phyloP scores from a whole-genome alignment of 1,140 invertebrate species.

The Drosophila insularis region DNA sequence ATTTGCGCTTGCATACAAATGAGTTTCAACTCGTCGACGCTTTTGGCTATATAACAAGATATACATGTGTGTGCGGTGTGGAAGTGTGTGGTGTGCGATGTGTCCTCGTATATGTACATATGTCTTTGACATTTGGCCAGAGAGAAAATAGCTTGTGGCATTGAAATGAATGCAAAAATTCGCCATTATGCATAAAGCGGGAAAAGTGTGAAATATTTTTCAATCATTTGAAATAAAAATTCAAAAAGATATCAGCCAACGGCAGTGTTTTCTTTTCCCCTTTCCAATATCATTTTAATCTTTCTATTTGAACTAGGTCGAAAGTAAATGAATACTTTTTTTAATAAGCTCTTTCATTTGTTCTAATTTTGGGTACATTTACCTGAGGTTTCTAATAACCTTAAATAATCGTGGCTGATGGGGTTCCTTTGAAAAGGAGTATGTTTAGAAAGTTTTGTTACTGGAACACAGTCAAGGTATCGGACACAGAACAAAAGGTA shows the following conservation, averaged over 20 bases:
- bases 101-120: background rate
- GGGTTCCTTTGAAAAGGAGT: too few relatives aligned
- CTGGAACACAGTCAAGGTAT: too few relatives aligned
- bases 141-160: conserved; percentile 29
- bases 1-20: conserved; percentile 70
- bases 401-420: too few relatives aligned
- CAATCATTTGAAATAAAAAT: background rate
- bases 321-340: too few relatives aligned
- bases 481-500: too few relatives aligned
- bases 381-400: too few relatives aligned
- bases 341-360: too few relatives aligned
- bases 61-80: conserved; percentile 5
- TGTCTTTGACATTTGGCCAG: conserved; percentile 18
- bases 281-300: too few relatives aligned
- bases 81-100: background rate
- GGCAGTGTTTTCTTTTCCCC: too few relatives aligned
- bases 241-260: background rate
- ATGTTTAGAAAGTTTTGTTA: too few relatives aligned
- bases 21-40: conserved; percentile 49
- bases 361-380: too few relatives aligned
- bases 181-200: background rate
- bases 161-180: background rate
- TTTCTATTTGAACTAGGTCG: too few relatives aligned
- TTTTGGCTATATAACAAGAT: background rate
- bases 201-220: background rate